Percentiles rank a stretch among this genome's conserved stretches.
Evolutionary conservation across 2,797 vertebrate species (phyloP).

Genomic region (Acipenser oxyrinchus): DNA sequence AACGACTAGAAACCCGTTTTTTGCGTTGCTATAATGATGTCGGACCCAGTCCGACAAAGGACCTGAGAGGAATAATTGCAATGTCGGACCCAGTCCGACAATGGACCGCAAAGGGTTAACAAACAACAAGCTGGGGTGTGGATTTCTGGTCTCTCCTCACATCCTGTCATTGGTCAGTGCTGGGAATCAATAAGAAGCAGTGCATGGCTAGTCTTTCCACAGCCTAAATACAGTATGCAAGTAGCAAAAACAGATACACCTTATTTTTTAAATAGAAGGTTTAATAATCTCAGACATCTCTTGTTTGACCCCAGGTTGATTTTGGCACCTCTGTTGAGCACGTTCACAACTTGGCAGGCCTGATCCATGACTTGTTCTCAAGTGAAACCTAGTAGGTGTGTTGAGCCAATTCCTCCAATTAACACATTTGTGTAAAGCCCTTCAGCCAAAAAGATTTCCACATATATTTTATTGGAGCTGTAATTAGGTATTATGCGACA

Average conservation of each 20-base stretch:
- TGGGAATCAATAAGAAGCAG: no score
- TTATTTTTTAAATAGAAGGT: constrained; percentile 7
- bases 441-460: constrained; percentile 30
- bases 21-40: no score
- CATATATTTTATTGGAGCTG: constrained; percentile 34
- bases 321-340: constrained; percentile 33
- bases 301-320: constrained; percentile 35
- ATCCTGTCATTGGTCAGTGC: no score
- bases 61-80: no score
- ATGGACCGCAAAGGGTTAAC: no score
- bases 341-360: constrained; percentile 43
- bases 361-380: constrained; percentile 41
- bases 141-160: constrained; percentile 8
- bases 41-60: no score
- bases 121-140: constrained; percentile 5
- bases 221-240: no score
- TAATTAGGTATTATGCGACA: constrained; percentile 40
- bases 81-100: no score
- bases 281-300: constrained; percentile 25
- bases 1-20: no score
- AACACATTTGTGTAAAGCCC: constrained; percentile 34
- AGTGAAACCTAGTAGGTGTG: constrained; percentile 40
- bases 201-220: no score
- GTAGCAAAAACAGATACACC: constrained; percentile 1
- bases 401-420: constrained; percentile 34